Base-by-base conservation (phyloP, 2,797 vertebrate genomes). In the Esox masquinongy region DNA sequence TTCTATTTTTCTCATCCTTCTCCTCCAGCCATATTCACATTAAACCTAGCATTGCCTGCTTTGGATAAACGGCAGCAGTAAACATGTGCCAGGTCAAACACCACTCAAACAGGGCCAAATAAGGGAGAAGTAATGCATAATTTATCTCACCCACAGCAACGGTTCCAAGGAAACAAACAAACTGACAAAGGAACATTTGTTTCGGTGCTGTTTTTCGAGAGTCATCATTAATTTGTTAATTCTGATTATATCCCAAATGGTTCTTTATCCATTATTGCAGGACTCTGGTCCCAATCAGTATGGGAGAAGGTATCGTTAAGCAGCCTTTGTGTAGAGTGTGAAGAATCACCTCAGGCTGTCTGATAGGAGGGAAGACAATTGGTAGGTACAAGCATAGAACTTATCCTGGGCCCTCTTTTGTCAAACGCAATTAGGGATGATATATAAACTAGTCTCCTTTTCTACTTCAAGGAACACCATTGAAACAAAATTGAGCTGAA, bases 51-150 rank as follows among this genome's bases (percentile, higher is more conserved):
- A 19, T 47, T 69, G 36, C n/a, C n/a, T 69, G 68, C 39, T 68
- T n/a, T 24, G 3, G 56, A 7, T 61, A 68, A 68, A 68, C 3
- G 22, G 39, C 16, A 12, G 14, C 19, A 1, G 22, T 43, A 68
- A 68, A n/a, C 67, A 69, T 69, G 39, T 69, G 9, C 39, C 36
- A 24, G 39, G 22, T 69, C 68, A 69, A 24, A 69, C 36, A 16
- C 14, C 43, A 9, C 53, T 4, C n/a, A 61, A 61, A 61, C 56
- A 14, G 56, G n/a, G 22, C n/a, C 6, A 24, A 47, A 61, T 22
- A 61, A 22, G 56, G 56, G 16, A 61, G 56, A 61, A 24, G 56
- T 61, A 61, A 61, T 61, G 11, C n/a, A 24, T 61, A 68, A 68
- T 68, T 68, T 17, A 68, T 68, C 67, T 68, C n/a, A 34, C 39